phyloP scores from a whole-genome alignment of 2,888 invertebrate genomes.

The Actias luna region DNA sequence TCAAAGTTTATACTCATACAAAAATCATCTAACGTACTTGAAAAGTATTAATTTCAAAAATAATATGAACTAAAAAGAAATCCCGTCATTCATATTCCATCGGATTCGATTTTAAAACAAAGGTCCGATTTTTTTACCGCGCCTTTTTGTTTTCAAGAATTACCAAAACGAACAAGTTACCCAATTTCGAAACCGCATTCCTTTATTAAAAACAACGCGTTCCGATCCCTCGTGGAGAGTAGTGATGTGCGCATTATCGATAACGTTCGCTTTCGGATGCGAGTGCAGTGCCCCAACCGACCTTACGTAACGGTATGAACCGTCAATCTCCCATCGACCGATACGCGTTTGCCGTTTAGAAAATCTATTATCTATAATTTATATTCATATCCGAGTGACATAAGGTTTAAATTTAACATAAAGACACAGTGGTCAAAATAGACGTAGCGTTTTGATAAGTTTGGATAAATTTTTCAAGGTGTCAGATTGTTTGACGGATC shows the following conservation, averaged over 20 bases:
- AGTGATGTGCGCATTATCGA: constrained; percentile 69
- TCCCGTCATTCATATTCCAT: constrained; percentile 28
- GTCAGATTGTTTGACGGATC: constrained; percentile 60
- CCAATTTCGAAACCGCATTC: constrained; percentile 68
- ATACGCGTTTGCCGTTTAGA: constrained; percentile 48
- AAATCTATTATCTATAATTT: constrained; percentile 40
- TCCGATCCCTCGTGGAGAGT: constrained; percentile 41
- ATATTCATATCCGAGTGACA: constrained; percentile 38
- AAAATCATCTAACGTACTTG: too few species aligned
- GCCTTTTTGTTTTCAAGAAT: constrained; percentile 39
- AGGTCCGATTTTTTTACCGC: constrained; percentile 44
- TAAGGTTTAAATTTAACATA: constrained; percentile 43
- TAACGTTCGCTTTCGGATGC: constrained; percentile 57
- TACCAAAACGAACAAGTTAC: constrained; percentile 53
- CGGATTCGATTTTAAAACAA: constrained; percentile 25
- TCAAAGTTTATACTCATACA: too few species aligned
- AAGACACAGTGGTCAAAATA: constrained; percentile 23
- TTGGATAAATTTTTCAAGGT: constrained; percentile 40
- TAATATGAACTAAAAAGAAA: not conserved
- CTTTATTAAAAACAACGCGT: constrained; percentile 58
- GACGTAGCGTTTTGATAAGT: constrained; percentile 25
- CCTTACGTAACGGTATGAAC: constrained; percentile 61
- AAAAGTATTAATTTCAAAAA: not conserved
- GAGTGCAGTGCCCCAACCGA: constrained; percentile 60
- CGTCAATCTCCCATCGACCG: constrained; percentile 70